A percentile compares a stretch with the other conserved stretches of the same genome.
Evolutionary conservation across 2,888 invertebrate genomes (phyloP).

Genomic region (Apamea monoglypha): DNA sequence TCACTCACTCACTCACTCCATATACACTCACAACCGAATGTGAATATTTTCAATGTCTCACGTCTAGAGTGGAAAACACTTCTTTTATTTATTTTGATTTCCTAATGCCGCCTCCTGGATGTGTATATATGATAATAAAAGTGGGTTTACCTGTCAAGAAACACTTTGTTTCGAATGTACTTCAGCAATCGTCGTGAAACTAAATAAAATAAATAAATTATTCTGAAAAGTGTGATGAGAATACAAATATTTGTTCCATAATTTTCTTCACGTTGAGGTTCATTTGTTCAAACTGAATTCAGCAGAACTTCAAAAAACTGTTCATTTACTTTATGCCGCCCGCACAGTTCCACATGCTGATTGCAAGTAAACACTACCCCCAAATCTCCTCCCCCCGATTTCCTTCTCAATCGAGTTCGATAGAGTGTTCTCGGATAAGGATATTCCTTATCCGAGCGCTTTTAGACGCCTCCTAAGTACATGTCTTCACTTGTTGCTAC

Average conservation of each 20-base stretch:
- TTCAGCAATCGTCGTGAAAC: neutral
- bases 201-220: neutral
- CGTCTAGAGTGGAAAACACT: neutral
- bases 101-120: neutral
- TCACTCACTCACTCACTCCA: no score
- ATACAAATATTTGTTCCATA: slow-evolving; percentile 1
- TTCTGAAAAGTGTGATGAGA: neutral
- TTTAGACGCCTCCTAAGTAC: neutral
- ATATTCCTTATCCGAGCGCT: neutral
- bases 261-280: neutral
- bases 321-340: neutral
- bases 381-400: no score
- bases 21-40: neutral
- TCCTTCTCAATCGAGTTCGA: neutral
- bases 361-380: slow-evolving; percentile 12
- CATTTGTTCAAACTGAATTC: neutral
- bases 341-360: neutral
- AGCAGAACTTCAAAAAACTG: neutral
- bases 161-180: neutral
- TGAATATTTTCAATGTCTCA: neutral
- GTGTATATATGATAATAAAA: neutral
- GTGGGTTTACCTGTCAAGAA: neutral
- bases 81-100: neutral
- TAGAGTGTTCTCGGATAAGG: no score
- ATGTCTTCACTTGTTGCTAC: slow-evolving; percentile 14